These are phyloP conservation scores for Epinephelus awoara DNA, from an alignment of 2,797 vertebrate species.

Conservation along the genomic window DNA sequence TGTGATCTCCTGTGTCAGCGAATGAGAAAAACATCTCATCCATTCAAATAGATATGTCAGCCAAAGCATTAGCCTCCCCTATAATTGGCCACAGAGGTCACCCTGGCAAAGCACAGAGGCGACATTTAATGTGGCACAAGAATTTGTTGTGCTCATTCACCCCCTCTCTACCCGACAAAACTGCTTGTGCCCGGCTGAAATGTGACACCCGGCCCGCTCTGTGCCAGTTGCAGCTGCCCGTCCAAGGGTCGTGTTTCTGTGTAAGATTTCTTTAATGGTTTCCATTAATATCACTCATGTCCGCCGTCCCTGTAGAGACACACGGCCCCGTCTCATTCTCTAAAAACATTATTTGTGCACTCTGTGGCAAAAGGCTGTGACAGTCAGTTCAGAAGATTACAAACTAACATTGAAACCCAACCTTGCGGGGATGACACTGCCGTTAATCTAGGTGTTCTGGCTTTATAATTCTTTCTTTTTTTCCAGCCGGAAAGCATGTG, in stretches of 20 bases:
- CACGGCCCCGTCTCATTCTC: slow-evolving; percentile 25
- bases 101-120: slow-evolving; percentile 62
- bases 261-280: slow-evolving; percentile 67
- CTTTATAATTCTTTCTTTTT: slow-evolving; percentile 8
- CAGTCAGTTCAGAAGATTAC: slow-evolving; percentile 53
- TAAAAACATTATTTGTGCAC: slow-evolving; percentile 69
- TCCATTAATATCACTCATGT: slow-evolving; percentile 77
- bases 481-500: not conserved
- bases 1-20: slow-evolving; percentile 81
- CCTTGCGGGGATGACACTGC: slow-evolving; percentile 62
- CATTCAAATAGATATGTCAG: slow-evolving; percentile 80
- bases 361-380: slow-evolving; percentile 53
- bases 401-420: slow-evolving; percentile 58
- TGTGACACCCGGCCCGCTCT: slow-evolving; percentile 37
- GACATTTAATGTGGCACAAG: slow-evolving; percentile 70
- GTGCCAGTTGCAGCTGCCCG: slow-evolving; percentile 44
- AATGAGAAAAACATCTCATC: slow-evolving; percentile 76
- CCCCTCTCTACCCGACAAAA: slow-evolving; percentile 33
- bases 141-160: slow-evolving; percentile 69
- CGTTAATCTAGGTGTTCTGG: slow-evolving; percentile 54
- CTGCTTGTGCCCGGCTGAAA: slow-evolving; percentile 52
- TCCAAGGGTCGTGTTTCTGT: slow-evolving; percentile 48
- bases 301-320: slow-evolving; percentile 39
- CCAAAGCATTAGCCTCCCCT: slow-evolving; percentile 75
- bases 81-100: slow-evolving; percentile 84